Base-by-base conservation (phyloP, 2,888 invertebrate species). In the Calephelis perditalis region DNA sequence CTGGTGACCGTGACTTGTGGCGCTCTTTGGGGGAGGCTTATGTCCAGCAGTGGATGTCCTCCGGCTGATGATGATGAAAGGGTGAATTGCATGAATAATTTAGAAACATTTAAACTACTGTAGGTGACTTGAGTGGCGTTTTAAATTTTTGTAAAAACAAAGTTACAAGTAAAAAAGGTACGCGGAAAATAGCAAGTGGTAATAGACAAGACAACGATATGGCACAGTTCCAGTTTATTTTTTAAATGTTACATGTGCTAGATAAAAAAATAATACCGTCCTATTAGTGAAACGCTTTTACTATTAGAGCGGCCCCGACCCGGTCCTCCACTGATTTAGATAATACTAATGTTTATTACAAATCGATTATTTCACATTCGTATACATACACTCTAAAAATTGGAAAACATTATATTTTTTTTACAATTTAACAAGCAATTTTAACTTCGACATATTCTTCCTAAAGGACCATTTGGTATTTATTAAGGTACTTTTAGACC, bases 191-290 rank as follows among this genome's bases (percentile, higher is more conserved):
- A 3, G 10, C n/a, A 11, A 47, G 9, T 44, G 12, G n/a, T 59
- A 71, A 70, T 70, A 76, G 82, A 84, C 70, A 64, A 70, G 73
- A 68, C 68, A 68, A 60, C 58, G 72, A 78, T 86, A 89, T 90
- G 89, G 89, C 89, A 90, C 89, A 87, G 84, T 86, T 89, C 84
- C 88, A 88, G 87, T 89, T 88, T 89, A 86, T 85, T 81, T 83
- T 85, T 81, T 72, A 81, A 66, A 80, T 80, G 82, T 87, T 88
- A 88, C 86, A 88, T 86, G 86, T 88, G 84, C 87, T 87, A 84
- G 82, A 83, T 86, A 86, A 86, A 90, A 89, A 87, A 89, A 89
- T 88, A 88, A 88, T 86, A 88, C 88, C 88, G 86, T 88, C 84
- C 82, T 78, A 88, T 86, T 85, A 86, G 83, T 84, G 81, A 83